phyloP scores from a whole-genome alignment of 2,797 vertebrate genomes.

The Mus spretus region DNA sequence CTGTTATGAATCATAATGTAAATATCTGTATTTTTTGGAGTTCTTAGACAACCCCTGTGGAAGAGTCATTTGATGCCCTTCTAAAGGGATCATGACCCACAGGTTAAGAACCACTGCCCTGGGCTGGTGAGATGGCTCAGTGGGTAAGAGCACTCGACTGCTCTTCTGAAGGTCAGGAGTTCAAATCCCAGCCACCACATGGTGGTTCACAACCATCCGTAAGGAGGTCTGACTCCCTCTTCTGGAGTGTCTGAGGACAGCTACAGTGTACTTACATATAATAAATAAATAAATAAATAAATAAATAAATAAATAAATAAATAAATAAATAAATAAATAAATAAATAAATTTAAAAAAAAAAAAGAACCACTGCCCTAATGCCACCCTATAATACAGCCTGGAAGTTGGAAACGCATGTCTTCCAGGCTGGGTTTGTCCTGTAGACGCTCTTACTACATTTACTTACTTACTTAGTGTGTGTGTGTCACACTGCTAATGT shows the following conservation, averaged over 20 bases:
- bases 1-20: background rate
- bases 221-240: too few species aligned
- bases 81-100: background rate
- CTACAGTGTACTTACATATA: too few species aligned
- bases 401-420: constrained; percentile 10
- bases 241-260: too few species aligned
- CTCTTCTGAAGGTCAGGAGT: too few species aligned
- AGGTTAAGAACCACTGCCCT: background rate
- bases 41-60: background rate
- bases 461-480: background rate
- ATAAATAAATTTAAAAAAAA: too few species aligned
- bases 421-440: background rate
- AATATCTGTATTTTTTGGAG: background rate
- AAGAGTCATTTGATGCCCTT: background rate
- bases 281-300: too few species aligned
- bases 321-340: too few species aligned
- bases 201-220: too few species aligned
- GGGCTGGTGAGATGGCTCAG: too few species aligned
- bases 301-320: too few species aligned
- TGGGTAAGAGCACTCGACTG: too few species aligned
- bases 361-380: background rate
- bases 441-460: background rate
- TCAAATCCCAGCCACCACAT: too few species aligned
- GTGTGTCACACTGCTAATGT: background rate
- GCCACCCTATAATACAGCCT: background rate